These are phyloP conservation scores for Mesopsocus fuscifrons DNA, from an alignment of 2,888 invertebrate species.

Conservation along the genomic window DNA sequence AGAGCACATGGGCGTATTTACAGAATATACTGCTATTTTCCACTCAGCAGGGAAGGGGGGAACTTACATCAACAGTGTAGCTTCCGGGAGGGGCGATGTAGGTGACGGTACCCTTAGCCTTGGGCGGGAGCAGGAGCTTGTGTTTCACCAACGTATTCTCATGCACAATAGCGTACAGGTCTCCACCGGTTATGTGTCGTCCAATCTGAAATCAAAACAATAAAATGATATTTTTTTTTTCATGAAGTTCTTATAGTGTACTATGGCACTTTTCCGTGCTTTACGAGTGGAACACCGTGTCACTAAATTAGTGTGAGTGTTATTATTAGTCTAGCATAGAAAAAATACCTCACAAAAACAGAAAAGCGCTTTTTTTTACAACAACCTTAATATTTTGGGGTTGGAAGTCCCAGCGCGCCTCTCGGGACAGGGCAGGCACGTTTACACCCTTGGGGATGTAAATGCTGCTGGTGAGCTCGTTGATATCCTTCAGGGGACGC, in stretches of 20 bases:
- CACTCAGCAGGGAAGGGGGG: too few species aligned
- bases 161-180: constrained; percentile 86
- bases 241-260: too few species aligned
- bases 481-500: constrained; percentile 92
- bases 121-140: constrained; percentile 86
- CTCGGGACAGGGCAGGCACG: constrained; percentile 71
- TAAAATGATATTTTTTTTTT: too few species aligned
- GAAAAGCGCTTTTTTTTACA: constrained; percentile 4
- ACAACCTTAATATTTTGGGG: constrained; percentile 58
- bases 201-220: constrained; percentile 39
- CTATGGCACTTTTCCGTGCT: too few species aligned
- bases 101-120: constrained; percentile 88
- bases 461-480: constrained; percentile 83
- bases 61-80: constrained; percentile 76
- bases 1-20: too few species aligned
- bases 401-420: constrained; percentile 78
- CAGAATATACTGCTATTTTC: too few species aligned
- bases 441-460: constrained; percentile 99
- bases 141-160: constrained; percentile 98
- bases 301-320: too few species aligned
- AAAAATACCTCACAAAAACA: too few species aligned
- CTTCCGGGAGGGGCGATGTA: constrained; percentile 86
- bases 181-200: constrained; percentile 97
- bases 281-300: too few species aligned
- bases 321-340: too few species aligned